Evolutionary conservation across 2,113 vertebrate genomes (phyloP).

Genomic region (Climacteris rufus): DNA sequence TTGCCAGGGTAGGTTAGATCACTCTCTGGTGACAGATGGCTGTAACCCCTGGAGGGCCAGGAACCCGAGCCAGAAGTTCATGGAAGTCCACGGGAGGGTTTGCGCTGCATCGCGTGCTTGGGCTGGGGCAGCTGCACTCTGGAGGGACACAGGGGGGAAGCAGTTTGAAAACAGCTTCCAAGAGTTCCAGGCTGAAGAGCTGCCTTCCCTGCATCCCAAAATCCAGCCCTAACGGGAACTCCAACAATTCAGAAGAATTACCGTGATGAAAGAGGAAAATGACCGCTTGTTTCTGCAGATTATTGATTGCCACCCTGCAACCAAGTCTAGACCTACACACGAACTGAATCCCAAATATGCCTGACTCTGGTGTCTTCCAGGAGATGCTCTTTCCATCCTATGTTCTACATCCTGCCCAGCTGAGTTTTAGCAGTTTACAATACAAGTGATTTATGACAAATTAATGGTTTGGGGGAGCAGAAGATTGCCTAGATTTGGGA

Average conservation of each 20-base stretch:
- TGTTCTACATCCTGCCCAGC: not conserved
- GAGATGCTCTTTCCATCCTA: not conserved
- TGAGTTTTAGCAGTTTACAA: not conserved
- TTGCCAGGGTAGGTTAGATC: constrained; percentile 40
- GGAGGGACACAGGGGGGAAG: rapidly evolving
- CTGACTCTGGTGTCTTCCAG: not conserved
- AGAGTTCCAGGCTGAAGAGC: not conserved
- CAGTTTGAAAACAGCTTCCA: not conserved
- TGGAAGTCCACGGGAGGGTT: not conserved
- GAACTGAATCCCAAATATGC: not conserved
- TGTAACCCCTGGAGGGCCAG: not conserved
- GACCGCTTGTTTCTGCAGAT: not conserved
- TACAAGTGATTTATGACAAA: not conserved
- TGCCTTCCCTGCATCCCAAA: not conserved
- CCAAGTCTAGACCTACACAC: not conserved
- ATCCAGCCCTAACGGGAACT: not conserved
- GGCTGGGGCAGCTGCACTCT: not conserved
- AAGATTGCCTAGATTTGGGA: not conserved
- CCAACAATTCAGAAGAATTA: not conserved
- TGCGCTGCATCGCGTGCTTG: not conserved
- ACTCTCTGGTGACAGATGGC: constrained; percentile 2
- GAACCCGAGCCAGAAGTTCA: not conserved
- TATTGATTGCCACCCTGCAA: not conserved
- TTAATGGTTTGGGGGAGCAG: not conserved
- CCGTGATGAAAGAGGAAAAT: not conserved